These are phyloP conservation scores for Heliconius cydno DNA, from an alignment of 2,888 invertebrate species.

Conservation along the genomic window DNA sequence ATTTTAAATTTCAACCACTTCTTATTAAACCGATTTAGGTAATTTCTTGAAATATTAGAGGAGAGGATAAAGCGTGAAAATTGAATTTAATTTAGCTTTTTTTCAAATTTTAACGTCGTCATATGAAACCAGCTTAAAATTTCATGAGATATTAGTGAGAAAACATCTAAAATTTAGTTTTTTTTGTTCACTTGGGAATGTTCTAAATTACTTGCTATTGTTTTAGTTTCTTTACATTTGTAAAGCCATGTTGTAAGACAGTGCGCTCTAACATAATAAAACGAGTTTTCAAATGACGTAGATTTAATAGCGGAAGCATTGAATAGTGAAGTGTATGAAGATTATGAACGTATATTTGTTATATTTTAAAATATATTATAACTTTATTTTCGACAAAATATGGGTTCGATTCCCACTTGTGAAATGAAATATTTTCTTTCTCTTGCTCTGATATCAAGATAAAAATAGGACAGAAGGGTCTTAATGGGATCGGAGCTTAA, in stretches of 20 bases:
- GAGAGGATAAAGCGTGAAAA: no score
- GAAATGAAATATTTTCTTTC: background rate
- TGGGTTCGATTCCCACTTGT: background rate
- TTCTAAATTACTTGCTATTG: slow-evolving; percentile 39
- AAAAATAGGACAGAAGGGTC: background rate
- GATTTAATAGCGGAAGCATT: slow-evolving; percentile 29
- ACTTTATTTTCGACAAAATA: background rate
- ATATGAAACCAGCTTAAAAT: background rate
- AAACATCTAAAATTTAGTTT: background rate
- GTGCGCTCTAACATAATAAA: slow-evolving; percentile 25
- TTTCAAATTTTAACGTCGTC: background rate
- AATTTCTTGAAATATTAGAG: background rate
- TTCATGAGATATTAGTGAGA: background rate
- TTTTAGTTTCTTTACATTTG: slow-evolving; percentile 35
- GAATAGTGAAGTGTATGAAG: slow-evolving; percentile 8
- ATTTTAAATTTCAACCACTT: background rate
- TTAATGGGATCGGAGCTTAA: no score
- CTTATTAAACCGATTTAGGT: background rate
- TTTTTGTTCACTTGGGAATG: slow-evolving; percentile 39
- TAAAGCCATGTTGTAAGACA: slow-evolving; percentile 34
- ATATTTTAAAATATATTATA: background rate
- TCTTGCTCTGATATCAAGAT: background rate
- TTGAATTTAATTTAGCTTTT: no score
- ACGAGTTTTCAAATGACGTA: slow-evolving; percentile 27
- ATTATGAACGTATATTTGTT: background rate